A percentile compares a stretch with the other conserved stretches of the same genome.
Evolutionary conservation across 2,797 vertebrate species (phyloP).

Genomic region (Mastacembelus armatus): DNA sequence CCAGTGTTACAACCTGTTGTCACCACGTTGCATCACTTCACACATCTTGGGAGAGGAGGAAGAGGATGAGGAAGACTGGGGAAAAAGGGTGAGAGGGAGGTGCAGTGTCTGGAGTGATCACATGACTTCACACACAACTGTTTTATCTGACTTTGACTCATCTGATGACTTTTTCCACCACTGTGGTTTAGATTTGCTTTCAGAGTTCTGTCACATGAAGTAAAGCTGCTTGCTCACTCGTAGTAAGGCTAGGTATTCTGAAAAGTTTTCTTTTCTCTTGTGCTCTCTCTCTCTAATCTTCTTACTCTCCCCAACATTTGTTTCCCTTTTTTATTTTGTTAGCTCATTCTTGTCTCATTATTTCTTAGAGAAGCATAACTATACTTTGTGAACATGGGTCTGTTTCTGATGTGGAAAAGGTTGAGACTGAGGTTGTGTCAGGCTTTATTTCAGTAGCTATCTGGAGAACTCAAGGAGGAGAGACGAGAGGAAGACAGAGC

Average conservation of each 20-base stretch:
- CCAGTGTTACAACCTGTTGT: slow-evolving; percentile 79
- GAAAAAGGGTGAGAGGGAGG: slow-evolving; percentile 48
- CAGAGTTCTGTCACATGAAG: slow-evolving; percentile 22
- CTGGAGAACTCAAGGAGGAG: slow-evolving; percentile 37
- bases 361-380: not conserved
- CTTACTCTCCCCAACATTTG: not conserved
- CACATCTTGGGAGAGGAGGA: slow-evolving; percentile 53
- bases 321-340: not conserved
- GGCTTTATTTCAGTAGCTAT: slow-evolving; percentile 41
- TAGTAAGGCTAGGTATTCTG: too few species aligned
- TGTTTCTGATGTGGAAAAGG: slow-evolving; percentile 9
- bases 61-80: slow-evolving; percentile 33
- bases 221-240: not conserved
- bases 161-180: slow-evolving; percentile 15
- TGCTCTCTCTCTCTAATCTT: not conserved
- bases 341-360: not conserved
- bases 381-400: not conserved
- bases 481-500: slow-evolving; percentile 47
- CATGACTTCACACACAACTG: slow-evolving; percentile 53
- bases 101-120: slow-evolving; percentile 52
- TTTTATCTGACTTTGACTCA: slow-evolving; percentile 50
- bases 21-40: slow-evolving; percentile 78
- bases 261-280: not conserved
- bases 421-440: slow-evolving; percentile 43
- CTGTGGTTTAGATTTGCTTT: slow-evolving; percentile 34